Base-by-base conservation (phyloP, 2,113 vertebrate species). In the Sander lucioperca region DNA sequence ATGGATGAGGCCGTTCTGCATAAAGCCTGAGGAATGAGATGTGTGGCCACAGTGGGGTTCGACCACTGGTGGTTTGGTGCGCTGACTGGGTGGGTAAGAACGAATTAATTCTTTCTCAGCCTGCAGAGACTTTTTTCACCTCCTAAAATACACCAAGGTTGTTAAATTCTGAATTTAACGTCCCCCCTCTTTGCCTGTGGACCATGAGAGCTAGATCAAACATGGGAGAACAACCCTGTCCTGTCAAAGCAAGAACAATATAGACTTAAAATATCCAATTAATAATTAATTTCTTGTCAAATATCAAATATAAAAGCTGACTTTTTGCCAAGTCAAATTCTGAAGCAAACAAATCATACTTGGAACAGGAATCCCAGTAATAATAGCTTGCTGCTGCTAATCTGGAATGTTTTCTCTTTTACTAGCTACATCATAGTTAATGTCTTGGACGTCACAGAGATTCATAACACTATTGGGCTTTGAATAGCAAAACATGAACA, bases 401-500 rank as follows among this genome's bases (percentile, higher is more conserved):
- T 88, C 81, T 80, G 57, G 77, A 80, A 64, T 88, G 74, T 83
- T 88, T 88, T 79, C 53, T 77, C n/a, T 78, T 76, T 63, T 79
- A 14, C 5, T 5, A 67, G 58, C 80, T 71, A 59, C 80, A 57
- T 74, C 62, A 30, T 57, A 51, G 82, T 83, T 73, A 58, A 84
- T 87, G 86, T 88, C 86, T 88, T 75, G 59, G 84, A 89, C 5
- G 45, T 87, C 61, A 67, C 69, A 51, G 72, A 86, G 80, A 92
- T 90, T 87, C 83, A 86, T 87, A 88, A 87, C 80, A 82, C 86
- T 87, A 13, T 23, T 73, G 84, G 90, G 80, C 75, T 90, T 90
- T 88, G 74, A 85, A 84, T 72, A 88, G 66, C 83, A 88, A 86
- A 91, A 91, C 84, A 88, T 33, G 82, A 88, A 80, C 88, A 89